A percentile compares a stretch with the other conserved stretches of the same genome.
Conservation (phyloP, 1,140 invertebrate genomes). For the Periplaneta americana region DNA sequence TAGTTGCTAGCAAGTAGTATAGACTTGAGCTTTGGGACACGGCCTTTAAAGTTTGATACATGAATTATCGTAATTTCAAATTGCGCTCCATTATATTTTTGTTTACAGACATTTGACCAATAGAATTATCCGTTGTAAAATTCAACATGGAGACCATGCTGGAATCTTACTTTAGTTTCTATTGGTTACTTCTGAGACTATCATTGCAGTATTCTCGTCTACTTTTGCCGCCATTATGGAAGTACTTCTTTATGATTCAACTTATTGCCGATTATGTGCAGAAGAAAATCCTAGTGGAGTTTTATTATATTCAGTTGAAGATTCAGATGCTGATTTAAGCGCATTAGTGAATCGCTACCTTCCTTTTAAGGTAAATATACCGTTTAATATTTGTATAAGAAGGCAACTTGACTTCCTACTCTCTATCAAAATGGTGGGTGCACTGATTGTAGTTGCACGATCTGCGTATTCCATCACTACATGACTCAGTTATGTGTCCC, state of each 20-base stretch:
- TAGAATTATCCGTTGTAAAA: not conserved
- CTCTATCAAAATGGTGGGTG: conserved; percentile 30
- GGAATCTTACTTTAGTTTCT: not conserved
- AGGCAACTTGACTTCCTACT: conserved; percentile 55
- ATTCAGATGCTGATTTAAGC: conserved; percentile 52
- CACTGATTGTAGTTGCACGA: conserved; percentile 33
- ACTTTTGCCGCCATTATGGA: conserved; percentile 28
- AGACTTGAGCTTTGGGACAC: too few relatives aligned
- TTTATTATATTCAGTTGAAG: conserved; percentile 48
- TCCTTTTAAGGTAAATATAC: conserved; percentile 55
- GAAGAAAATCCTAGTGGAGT: conserved; percentile 62
- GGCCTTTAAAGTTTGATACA: too few relatives aligned
- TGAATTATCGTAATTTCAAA: too few relatives aligned
- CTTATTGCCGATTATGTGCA: conserved; percentile 64
- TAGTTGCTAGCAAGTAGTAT: too few relatives aligned
- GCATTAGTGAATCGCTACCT: conserved; percentile 62
- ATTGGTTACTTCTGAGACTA: not conserved
- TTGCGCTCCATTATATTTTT: too few relatives aligned
- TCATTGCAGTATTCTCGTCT: not conserved
- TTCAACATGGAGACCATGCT: not conserved
- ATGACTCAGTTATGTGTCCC: conserved; percentile 32
- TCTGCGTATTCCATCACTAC: conserved; percentile 29
- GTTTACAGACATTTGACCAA: too few relatives aligned
- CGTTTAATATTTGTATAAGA: conserved; percentile 36
- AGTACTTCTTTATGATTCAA: conserved; percentile 52